These are phyloP conservation scores for Ophion ventricosus DNA, from an alignment of 2,888 invertebrate species.

Conservation along the genomic window DNA sequence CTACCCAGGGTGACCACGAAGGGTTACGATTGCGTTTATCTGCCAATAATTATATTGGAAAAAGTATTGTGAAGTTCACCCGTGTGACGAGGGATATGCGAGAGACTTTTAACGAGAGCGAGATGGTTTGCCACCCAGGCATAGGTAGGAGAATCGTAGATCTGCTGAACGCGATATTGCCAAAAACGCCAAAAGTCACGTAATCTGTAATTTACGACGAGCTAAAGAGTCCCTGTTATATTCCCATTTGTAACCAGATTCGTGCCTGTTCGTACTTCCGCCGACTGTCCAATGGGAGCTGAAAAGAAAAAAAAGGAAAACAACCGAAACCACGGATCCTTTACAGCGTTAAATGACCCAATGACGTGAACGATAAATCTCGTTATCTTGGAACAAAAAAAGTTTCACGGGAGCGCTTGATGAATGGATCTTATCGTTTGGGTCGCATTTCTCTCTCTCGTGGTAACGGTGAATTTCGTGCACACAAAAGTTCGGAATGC, in stretches of 20 bases:
- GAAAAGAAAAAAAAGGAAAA: neutral
- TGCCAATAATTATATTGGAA: too few species aligned
- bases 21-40: too few species aligned
- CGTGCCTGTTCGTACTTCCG: conserved; percentile 37
- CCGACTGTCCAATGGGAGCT: conserved; percentile 44
- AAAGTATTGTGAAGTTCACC: too few species aligned
- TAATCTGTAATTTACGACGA: conserved; percentile 62
- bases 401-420: conserved; percentile 41
- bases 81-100: neutral
- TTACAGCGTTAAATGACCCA: conserved; percentile 32
- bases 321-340: neutral
- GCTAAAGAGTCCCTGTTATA: conserved; percentile 64
- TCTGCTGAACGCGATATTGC: conserved; percentile 18
- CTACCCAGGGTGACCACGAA: too few species aligned
- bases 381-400: conserved; percentile 8
- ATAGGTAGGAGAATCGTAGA: conserved; percentile 18
- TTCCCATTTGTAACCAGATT: conserved; percentile 57
- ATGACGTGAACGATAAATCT: conserved; percentile 38
- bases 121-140: conserved; percentile 28
- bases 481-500: conserved; percentile 44
- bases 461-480: conserved; percentile 25
- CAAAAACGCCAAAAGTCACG: conserved; percentile 50
- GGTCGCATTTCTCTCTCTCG: conserved; percentile 25
- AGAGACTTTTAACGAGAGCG: neutral
- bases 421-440: conserved; percentile 40